Conservation (phyloP, 2,113 vertebrate genomes). For the Puffinus mauretanicus region DNA sequence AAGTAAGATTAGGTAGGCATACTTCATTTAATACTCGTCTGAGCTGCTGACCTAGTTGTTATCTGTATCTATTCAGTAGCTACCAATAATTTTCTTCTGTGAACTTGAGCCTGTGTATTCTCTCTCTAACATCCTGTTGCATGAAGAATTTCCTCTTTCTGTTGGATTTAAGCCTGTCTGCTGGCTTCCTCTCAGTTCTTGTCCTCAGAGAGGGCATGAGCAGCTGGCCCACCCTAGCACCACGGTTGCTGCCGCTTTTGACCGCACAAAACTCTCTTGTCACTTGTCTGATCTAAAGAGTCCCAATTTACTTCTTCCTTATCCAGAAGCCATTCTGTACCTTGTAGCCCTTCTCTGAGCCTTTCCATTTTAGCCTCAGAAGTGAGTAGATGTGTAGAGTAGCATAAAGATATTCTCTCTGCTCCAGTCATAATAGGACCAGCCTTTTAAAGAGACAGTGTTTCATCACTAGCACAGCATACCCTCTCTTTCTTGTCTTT, state of each 20-base stretch:
- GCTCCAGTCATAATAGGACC: not conserved
- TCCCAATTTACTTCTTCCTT: not conserved
- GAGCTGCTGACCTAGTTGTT: not conserved
- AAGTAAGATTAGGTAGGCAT: not conserved
- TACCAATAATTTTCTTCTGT: not conserved
- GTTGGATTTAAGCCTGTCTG: not conserved
- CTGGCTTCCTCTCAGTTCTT: not conserved
- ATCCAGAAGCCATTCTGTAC: not conserved
- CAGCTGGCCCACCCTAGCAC: accelerated
- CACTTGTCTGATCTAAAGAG: not conserved
- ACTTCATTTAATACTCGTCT: not conserved
- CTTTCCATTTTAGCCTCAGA: not conserved
- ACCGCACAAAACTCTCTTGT: not conserved
- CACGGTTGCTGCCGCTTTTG: accelerated
- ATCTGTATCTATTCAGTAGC: not conserved
- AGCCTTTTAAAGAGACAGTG: not conserved
- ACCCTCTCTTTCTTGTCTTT: not conserved
- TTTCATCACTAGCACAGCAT: not conserved
- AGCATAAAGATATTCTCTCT: not conserved
- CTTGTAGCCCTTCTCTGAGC: not conserved
- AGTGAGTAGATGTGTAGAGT: not conserved
- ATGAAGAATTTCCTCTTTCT: not conserved
- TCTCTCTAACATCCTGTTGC: not conserved
- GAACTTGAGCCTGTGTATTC: not conserved
- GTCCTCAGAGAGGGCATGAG: not conserved